Conservation (phyloP, 2,113 vertebrate species). For the Thryonomys swinderianus region DNA sequence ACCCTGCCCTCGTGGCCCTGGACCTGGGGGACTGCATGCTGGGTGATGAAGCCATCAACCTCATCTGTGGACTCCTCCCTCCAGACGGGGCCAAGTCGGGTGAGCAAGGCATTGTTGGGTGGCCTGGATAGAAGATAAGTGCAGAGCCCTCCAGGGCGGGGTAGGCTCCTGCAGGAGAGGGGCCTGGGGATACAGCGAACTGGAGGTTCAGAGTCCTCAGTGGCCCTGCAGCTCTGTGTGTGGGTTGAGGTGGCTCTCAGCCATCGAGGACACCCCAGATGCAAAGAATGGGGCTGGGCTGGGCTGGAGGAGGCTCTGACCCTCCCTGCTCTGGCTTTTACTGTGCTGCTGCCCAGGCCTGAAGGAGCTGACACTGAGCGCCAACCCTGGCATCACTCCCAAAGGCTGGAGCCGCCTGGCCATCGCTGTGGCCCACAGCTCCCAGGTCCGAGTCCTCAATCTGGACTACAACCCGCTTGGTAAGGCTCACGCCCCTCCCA, state of each 20-base stretch:
- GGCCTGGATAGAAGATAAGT: background rate
- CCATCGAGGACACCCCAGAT: background rate
- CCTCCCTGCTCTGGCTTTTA: slow-evolving; percentile 46
- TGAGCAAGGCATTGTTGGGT: slow-evolving; percentile 80
- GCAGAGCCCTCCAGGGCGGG: background rate
- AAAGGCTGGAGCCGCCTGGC: slow-evolving; percentile 95
- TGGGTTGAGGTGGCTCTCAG: background rate
- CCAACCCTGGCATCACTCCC: slow-evolving; percentile 95
- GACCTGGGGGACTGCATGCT: slow-evolving; percentile 98
- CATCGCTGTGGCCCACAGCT: slow-evolving; percentile 97
- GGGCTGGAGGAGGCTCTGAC: background rate
- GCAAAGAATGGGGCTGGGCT: background rate
- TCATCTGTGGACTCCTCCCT: slow-evolving; percentile 96
- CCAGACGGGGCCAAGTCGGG: slow-evolving; percentile 98
- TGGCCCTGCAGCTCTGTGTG: background rate
- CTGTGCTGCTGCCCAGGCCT: slow-evolving; percentile 88
- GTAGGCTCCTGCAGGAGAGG: background rate
- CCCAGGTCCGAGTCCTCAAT: slow-evolving; percentile 95
- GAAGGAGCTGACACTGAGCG: slow-evolving; percentile 96
- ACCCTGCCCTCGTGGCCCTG: slow-evolving; percentile 94
- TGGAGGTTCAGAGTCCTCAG: background rate
- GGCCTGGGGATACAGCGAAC: background rate
- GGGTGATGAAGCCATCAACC: slow-evolving; percentile 94
- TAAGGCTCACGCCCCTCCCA: slow-evolving; percentile 81
- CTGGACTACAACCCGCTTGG: slow-evolving; percentile 98